Percentiles rank a stretch among this genome's conserved stretches.
These are phyloP conservation scores for Drosophila niveifrons DNA, from an alignment of 2,888 invertebrate genomes.

Conservation along the genomic window DNA sequence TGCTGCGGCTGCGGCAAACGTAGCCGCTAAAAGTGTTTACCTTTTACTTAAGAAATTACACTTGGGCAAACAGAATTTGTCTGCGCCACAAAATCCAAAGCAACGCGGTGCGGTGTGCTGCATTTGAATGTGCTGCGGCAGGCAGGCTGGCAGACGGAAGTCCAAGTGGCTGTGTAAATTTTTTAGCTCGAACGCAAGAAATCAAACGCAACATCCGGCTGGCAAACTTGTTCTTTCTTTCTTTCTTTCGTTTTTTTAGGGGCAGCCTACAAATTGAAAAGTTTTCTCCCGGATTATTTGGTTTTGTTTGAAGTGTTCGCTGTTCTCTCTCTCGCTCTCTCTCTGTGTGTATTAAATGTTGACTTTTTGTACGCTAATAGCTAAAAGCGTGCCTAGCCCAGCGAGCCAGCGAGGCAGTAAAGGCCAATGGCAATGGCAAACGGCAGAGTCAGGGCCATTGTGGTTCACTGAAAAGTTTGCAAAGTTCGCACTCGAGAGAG, in stretches of 20 bases:
- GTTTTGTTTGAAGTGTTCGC: conserved; percentile 63
- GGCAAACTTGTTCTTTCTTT: not conserved
- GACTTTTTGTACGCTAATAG: conserved; percentile 79
- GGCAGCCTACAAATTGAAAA: conserved; percentile 72
- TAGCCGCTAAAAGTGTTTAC: conserved; percentile 82
- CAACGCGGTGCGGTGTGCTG: conserved; percentile 17
- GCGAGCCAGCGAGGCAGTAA: not conserved
- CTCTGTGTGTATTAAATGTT: conserved; percentile 57
- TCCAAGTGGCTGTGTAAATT: conserved; percentile 72
- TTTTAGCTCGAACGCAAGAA: conserved; percentile 50
- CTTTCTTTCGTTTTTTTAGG: conserved; percentile 20
- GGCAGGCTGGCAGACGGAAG: conserved; percentile 47
- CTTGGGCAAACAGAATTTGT: conserved; percentile 82
- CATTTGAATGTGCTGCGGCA: conserved; percentile 1
- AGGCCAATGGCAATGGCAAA: no score
- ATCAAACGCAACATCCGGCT: conserved; percentile 65
- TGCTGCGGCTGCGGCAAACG: conserved; percentile 31
- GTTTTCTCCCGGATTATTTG: conserved; percentile 71
- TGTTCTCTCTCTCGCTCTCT: conserved; percentile 7
- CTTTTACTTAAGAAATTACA: conserved; percentile 84
- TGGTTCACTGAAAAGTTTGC: conserved; percentile 60
- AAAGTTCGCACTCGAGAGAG: conserved; percentile 74
- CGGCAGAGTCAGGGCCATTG: conserved; percentile 55
- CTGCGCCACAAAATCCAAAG: conserved; percentile 42
- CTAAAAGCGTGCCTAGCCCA: conserved; percentile 61